These are phyloP conservation scores for Clarias magur DNA, from an alignment of 2,113 vertebrate genomes.

Conservation along the genomic window DNA sequence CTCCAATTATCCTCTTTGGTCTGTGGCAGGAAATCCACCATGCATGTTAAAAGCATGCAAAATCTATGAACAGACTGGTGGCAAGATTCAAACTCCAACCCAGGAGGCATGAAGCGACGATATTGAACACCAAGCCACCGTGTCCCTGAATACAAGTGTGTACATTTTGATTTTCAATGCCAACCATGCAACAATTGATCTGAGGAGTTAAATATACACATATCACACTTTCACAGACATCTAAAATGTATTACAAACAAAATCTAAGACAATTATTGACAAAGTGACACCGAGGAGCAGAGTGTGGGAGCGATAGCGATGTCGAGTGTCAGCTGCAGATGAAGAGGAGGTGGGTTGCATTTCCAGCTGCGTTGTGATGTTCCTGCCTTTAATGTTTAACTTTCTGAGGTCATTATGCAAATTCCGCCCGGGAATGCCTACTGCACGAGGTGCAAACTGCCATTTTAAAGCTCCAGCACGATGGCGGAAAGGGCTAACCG, in stretches of 20 bases:
- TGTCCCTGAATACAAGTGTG: too few relatives aligned
- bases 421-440: not conserved
- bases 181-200: too few relatives aligned
- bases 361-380: not conserved
- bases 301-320: not conserved
- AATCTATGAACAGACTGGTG: too few relatives aligned
- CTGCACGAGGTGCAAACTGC: not conserved
- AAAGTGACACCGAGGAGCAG: not conserved
- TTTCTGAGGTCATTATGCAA: not conserved
- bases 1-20: too few relatives aligned
- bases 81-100: too few relatives aligned
- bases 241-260: not conserved
- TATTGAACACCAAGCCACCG: too few relatives aligned
- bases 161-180: too few relatives aligned
- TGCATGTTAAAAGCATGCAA: too few relatives aligned
- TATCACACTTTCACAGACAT: not conserved
- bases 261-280: not conserved
- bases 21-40: too few relatives aligned
- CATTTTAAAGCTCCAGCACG: not conserved
- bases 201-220: too few relatives aligned
- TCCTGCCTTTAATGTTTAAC: not conserved
- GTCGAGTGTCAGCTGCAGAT: not conserved
- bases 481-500: not conserved
- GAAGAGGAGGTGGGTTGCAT: not conserved
- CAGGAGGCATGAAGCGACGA: too few relatives aligned